Percentiles rank a stretch among this genome's conserved stretches.
These are phyloP conservation scores for Aegypius monachus DNA, from an alignment of 2,113 vertebrate species.

Conservation along the genomic window DNA sequence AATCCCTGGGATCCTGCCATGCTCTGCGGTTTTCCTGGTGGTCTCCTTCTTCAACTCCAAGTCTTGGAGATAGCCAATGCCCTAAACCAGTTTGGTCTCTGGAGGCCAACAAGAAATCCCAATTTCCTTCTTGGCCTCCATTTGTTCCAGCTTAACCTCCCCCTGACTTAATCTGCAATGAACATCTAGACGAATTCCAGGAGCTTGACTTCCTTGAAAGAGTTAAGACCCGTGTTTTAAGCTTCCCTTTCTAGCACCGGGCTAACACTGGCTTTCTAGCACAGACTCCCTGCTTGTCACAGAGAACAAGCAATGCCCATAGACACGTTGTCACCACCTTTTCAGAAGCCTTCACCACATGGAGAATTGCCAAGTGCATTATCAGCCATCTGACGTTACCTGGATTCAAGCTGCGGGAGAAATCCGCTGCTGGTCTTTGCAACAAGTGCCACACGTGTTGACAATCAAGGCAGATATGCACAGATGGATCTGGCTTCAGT, in stretches of 20 bases:
- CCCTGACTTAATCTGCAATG: background rate
- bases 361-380: background rate
- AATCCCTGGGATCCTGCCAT: conserved; percentile 29
- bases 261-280: background rate
- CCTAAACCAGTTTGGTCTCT: background rate
- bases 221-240: background rate
- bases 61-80: background rate
- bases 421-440: background rate
- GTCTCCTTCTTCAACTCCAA: background rate
- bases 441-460: background rate
- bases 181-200: background rate
- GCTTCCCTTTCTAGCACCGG: background rate
- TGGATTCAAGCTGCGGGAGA: background rate
- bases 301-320: background rate
- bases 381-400: background rate
- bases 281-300: background rate
- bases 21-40: background rate
- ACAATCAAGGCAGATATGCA: too few relatives aligned
- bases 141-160: background rate
- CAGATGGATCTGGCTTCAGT: background rate
- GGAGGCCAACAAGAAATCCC: background rate
- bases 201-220: background rate
- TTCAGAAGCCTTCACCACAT: background rate
- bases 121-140: background rate
- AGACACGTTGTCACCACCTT: background rate